Percentiles rank a stretch among this genome's conserved stretches.
Conservation (phyloP, 2,113 vertebrate genomes). For the Martes martes region DNA sequence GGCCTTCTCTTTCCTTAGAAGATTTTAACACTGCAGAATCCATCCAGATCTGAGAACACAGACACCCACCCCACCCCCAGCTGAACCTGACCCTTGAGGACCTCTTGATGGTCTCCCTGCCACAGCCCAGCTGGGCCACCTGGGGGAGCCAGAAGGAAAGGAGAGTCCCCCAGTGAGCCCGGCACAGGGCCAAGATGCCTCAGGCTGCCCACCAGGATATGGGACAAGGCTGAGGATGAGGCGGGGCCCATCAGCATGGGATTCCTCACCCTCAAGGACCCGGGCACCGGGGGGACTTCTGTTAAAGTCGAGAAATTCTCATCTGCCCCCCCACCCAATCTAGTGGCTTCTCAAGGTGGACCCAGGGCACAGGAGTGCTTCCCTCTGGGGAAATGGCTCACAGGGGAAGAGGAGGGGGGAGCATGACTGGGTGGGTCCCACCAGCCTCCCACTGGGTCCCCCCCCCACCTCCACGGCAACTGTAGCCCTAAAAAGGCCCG, state of each 20-base stretch:
- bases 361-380: not conserved
- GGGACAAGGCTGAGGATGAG: not conserved
- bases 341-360: not conserved
- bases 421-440: conserved; percentile 31
- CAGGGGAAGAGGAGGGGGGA: not conserved
- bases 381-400: not conserved
- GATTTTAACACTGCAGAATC: not conserved
- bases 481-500: not conserved
- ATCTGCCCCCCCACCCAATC: no score
- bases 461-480: not conserved
- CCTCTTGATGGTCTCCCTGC: no score
- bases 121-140: not conserved
- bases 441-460: conserved; percentile 20
- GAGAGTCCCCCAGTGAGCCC: not conserved
- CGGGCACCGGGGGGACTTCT: not conserved
- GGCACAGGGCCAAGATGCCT: not conserved
- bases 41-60: not conserved
- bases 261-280: not conserved
- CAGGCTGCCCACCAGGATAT: not conserved
- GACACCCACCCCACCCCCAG: not conserved
- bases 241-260: not conserved
- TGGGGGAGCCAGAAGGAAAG: not conserved
- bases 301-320: not conserved
- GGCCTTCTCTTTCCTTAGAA: no score
- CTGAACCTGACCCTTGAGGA: not conserved